These are phyloP conservation scores for Prosopocoilus inquinatus DNA, from an alignment of 2,888 invertebrate species.

Conservation along the genomic window DNA sequence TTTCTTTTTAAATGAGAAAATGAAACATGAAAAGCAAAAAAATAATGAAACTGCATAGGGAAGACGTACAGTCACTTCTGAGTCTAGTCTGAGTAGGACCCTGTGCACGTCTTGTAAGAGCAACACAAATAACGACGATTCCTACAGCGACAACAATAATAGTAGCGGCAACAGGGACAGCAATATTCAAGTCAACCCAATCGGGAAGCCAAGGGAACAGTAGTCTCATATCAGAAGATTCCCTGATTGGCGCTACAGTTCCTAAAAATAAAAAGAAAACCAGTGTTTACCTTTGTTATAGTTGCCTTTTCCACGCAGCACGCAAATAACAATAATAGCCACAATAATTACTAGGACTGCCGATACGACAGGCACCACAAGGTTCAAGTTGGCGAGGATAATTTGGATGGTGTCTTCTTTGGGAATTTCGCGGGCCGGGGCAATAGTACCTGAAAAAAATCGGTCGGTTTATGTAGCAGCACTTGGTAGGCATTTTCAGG, in stretches of 20 bases:
- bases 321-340: constrained; percentile 90
- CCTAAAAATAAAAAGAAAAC: constrained; percentile 55
- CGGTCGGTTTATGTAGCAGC: not conserved
- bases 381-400: constrained; percentile 86
- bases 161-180: constrained; percentile 87
- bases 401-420: constrained; percentile 84
- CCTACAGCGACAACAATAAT: constrained; percentile 88
- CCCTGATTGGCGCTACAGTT: constrained; percentile 75
- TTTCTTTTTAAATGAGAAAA: not conserved
- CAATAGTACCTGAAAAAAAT: constrained; percentile 85
- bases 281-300: constrained; percentile 74
- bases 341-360: constrained; percentile 90
- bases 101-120: constrained; percentile 72
- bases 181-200: constrained; percentile 86
- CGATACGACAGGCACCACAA: constrained; percentile 91
- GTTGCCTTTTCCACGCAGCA: constrained; percentile 80
- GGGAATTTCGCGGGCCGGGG: constrained; percentile 83
- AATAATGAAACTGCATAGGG: not conserved
- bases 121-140: constrained; percentile 86
- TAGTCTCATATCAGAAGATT: constrained; percentile 53
- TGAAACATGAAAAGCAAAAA: not conserved
- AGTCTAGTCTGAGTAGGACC: constrained; percentile 70
- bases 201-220: constrained; percentile 77
- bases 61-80: constrained; percentile 76
- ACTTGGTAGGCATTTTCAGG: constrained; percentile 40